Conservation (phyloP, 2,797 vertebrate species). For the Tympanoctomys barrerae region DNA sequence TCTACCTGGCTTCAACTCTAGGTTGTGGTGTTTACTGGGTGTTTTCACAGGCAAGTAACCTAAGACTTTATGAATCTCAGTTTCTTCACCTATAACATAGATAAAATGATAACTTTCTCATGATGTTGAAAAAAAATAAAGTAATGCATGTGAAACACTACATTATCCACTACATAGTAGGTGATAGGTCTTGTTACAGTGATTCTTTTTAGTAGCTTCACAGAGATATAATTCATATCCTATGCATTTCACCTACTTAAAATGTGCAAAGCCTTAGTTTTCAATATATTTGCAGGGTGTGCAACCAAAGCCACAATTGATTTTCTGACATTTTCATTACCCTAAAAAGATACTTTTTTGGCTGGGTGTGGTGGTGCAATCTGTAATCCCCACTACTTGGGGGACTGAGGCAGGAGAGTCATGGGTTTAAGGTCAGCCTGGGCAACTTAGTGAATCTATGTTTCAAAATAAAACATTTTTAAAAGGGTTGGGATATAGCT, state of each 20-base stretch:
- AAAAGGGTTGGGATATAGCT: no score
- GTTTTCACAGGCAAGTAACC: neutral
- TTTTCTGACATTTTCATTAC: neutral
- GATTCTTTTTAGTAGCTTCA: no score
- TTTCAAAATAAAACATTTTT: no score
- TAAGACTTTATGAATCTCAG: neutral
- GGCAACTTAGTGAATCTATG: no score
- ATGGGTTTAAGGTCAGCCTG: neutral
- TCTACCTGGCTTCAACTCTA: neutral
- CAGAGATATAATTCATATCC: neutral
- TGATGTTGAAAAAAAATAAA: neutral
- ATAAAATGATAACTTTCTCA: neutral
- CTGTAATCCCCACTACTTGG: neutral
- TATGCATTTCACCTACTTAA: neutral
- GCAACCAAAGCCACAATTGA: neutral
- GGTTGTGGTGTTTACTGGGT: neutral
- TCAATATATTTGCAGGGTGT: neutral
- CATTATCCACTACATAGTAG: neutral
- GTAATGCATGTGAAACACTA: neutral
- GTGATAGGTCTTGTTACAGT: no score
- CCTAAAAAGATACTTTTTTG: neutral
- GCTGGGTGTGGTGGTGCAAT: no score
- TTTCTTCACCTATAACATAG: no score
- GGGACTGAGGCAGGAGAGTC: neutral
- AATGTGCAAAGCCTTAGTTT: neutral